These are phyloP conservation scores for Lasioglossum vierecki DNA, from an alignment of 2,888 invertebrate species.

Conservation along the genomic window DNA sequence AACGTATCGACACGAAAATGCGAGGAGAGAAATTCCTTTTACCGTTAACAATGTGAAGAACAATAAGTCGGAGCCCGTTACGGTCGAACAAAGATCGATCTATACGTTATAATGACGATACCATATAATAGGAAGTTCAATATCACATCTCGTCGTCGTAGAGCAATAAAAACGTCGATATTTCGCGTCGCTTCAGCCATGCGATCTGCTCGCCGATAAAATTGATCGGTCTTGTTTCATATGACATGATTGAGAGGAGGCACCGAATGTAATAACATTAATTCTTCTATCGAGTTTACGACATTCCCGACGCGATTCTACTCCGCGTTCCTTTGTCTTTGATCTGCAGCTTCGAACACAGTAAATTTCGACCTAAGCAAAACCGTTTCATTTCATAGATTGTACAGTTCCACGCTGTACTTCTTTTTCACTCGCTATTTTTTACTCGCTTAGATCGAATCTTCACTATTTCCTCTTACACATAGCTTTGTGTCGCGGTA, in stretches of 20 bases:
- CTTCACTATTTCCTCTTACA: background rate
- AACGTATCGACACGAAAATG: background rate
- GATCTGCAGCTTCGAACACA: background rate
- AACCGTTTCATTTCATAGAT: no score
- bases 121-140: background rate
- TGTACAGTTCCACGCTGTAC: no score
- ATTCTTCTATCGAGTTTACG: conserved; percentile 29
- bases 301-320: no score
- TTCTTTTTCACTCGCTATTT: no score
- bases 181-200: background rate
- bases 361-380: no score
- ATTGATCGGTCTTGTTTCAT: background rate
- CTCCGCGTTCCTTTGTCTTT: conserved; percentile 3
- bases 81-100: background rate
- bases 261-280: conserved; percentile 20
- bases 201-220: background rate
- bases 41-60: background rate
- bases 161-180: background rate
- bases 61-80: background rate
- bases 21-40: background rate
- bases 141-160: background rate
- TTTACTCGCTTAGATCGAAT: no score
- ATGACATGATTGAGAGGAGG: background rate
- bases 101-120: background rate
- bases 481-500: background rate